These are phyloP conservation scores for Brenthis daphne DNA, from an alignment of 2,888 invertebrate species.

Conservation along the genomic window DNA sequence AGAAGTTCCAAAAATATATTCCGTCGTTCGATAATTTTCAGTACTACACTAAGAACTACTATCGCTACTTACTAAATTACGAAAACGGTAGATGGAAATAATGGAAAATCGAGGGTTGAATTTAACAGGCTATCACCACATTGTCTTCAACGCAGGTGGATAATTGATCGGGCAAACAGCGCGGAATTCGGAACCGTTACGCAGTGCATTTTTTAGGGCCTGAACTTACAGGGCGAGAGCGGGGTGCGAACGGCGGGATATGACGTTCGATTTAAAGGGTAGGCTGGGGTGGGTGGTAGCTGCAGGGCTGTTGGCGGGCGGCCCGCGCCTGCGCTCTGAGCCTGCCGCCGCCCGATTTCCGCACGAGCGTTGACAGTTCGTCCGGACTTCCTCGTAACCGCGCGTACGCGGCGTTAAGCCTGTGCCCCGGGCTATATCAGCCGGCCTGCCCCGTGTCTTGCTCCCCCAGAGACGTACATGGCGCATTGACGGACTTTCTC, in stretches of 20 bases:
- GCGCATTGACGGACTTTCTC: constrained; percentile 59
- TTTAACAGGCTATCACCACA: constrained; percentile 46
- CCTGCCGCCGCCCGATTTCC: constrained; percentile 82
- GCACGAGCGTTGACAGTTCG: constrained; percentile 85
- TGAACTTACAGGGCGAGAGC: constrained; percentile 71
- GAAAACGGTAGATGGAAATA: neutral
- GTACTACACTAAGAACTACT: too few relatives aligned
- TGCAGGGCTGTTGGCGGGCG: constrained; percentile 82
- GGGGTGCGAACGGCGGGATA: constrained; percentile 73
- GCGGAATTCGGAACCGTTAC: constrained; percentile 75
- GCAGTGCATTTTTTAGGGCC: constrained; percentile 82
- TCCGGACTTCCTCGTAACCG: constrained; percentile 79
- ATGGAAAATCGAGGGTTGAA: constrained; percentile 3
- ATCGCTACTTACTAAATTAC: too few relatives aligned
- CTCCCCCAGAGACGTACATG: constrained; percentile 53
- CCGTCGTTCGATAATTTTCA: too few relatives aligned
- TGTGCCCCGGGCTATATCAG: constrained; percentile 45
- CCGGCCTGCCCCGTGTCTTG: constrained; percentile 33
- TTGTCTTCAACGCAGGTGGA: constrained; percentile 64
- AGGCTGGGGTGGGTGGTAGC: constrained; percentile 62
- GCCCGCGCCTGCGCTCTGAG: constrained; percentile 76
- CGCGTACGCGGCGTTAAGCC: constrained; percentile 69
- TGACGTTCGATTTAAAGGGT: constrained; percentile 82
- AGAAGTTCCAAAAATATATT: too few relatives aligned
- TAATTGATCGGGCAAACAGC: constrained; percentile 78